Evolutionary conservation across 1,140 invertebrate species (phyloP), one percentile per base, ranked within the genome.

Genomic region (Tetraneura akinire): DNA sequence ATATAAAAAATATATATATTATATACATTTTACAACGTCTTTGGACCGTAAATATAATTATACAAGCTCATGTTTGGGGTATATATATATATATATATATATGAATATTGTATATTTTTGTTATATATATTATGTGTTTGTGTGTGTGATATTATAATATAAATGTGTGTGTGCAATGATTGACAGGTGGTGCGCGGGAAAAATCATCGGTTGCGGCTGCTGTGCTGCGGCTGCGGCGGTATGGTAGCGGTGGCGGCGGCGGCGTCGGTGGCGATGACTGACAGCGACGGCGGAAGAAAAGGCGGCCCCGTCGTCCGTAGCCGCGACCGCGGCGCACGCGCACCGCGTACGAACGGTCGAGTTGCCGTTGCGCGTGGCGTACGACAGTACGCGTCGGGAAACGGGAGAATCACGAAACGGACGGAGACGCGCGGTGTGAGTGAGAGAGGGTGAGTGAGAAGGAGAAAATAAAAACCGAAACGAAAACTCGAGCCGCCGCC

Each of bases 101-200:
- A n/a, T n/a, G n/a, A n/a, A n/a, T n/a, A n/a, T n/a, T n/a, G n/a
- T n/a, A n/a, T n/a, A n/a, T n/a, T n/a, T n/a, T n/a, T n/a, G n/a
- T n/a, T n/a, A n/a, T n/a, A n/a, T n/a, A n/a, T n/a, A n/a, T n/a
- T n/a, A n/a, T n/a, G n/a, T 18, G 62, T 26, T 37, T 16, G 49
- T 3, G 29, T 23, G 32, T 45, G 53, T 37, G 32, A n/a, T n/a
- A n/a, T 37, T 8, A 8, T 37, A 37, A 37, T 4, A 8, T 37
- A 37, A 37, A 37, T 37, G n/a, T 14, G n/a, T 18, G 73, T 76
- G 73, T 26, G 55, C 47, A 62, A 78, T 78, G 74, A 78, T 78
- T 78, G 74, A 78, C 74, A 62, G 74, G 74, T 57, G 71, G 51
- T 57, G 71, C 71, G 71, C 49, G 53, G 74, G 74, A 78, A 78